Conservation (phyloP, 2,113 vertebrate genomes). For the Notothenia coriiceps region DNA sequence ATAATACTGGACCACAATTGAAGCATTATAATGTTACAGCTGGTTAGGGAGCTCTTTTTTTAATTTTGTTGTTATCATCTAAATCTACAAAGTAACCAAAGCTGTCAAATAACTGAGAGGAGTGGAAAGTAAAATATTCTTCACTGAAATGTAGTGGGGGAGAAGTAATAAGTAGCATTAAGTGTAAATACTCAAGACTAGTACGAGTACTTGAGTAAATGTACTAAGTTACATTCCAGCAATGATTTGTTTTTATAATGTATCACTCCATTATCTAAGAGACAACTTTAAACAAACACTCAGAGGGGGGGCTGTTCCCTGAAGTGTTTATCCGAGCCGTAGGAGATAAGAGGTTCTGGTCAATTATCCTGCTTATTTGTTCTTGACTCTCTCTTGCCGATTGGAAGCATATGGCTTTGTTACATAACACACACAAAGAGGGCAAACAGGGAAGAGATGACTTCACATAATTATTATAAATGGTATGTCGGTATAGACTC, state of each 20-base stretch:
- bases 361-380: conserved; percentile 44
- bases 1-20: too few species aligned
- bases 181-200: too few species aligned
- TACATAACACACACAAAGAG: conserved; percentile 60
- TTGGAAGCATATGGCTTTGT: conserved; percentile 70
- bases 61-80: too few species aligned
- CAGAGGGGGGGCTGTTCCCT: conserved; percentile 18
- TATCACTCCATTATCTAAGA: conserved; percentile 34
- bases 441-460: conserved; percentile 42
- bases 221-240: background rate
- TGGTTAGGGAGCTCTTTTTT: too few species aligned
- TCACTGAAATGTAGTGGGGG: too few species aligned
- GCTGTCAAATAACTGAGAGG: too few species aligned
- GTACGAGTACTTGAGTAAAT: too few species aligned
- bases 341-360: conserved; percentile 58
- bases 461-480: conserved; percentile 54
- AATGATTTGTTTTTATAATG: conserved; percentile 20
- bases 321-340: conserved; percentile 57
- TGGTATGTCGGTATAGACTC: conserved; percentile 3
- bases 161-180: too few species aligned
- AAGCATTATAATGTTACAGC: too few species aligned
- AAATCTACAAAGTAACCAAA: too few species aligned
- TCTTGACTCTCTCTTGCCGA: conserved; percentile 33
- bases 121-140: too few species aligned
- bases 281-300: conserved; percentile 58